Evolutionary conservation across 2,888 invertebrate genomes (phyloP).

Genomic region (Euzophera pinguis): DNA sequence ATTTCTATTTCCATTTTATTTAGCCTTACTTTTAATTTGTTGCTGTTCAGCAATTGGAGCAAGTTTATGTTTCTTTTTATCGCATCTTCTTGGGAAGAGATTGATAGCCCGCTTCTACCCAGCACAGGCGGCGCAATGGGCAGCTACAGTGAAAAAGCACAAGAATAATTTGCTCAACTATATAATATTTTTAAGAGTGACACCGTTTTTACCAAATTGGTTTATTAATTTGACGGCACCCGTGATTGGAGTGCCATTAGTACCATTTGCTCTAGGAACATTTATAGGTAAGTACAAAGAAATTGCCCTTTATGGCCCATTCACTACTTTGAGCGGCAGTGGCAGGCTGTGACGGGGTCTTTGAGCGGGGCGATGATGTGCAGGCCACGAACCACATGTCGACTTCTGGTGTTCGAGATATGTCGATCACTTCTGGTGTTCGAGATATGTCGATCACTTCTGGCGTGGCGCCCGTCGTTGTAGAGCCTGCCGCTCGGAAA

Average conservation of each 20-base stretch:
- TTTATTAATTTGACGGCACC: conserved; percentile 98
- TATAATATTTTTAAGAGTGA: conserved; percentile 97
- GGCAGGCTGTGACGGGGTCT: too few relatives aligned
- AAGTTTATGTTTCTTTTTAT: conserved; percentile 95
- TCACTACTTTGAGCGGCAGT: too few relatives aligned
- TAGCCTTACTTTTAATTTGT: conserved; percentile 93
- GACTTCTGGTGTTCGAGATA: too few relatives aligned
- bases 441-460: too few relatives aligned
- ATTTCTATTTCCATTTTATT: conserved; percentile 95
- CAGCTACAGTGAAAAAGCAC: conserved; percentile 90
- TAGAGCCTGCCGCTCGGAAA: too few relatives aligned
- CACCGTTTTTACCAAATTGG: conserved; percentile 99
- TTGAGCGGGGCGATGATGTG: too few relatives aligned
- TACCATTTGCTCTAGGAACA: conserved; percentile 96
- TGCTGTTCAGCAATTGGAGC: conserved; percentile 98
- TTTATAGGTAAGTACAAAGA: conserved; percentile 88
- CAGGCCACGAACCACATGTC: too few relatives aligned
- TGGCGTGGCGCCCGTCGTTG: too few relatives aligned
- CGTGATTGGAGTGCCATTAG: conserved; percentile 95
- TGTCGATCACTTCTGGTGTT: too few relatives aligned
- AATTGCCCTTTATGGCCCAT: too few relatives aligned
- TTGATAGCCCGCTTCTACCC: conserved; percentile 94
- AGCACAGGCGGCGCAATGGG: conserved; percentile 91
- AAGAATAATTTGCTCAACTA: conserved; percentile 95
- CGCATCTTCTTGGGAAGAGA: conserved; percentile 92